Evolutionary conservation across 2,797 vertebrate genomes (phyloP).

Genomic region (Chiloscyllium punctatum): DNA sequence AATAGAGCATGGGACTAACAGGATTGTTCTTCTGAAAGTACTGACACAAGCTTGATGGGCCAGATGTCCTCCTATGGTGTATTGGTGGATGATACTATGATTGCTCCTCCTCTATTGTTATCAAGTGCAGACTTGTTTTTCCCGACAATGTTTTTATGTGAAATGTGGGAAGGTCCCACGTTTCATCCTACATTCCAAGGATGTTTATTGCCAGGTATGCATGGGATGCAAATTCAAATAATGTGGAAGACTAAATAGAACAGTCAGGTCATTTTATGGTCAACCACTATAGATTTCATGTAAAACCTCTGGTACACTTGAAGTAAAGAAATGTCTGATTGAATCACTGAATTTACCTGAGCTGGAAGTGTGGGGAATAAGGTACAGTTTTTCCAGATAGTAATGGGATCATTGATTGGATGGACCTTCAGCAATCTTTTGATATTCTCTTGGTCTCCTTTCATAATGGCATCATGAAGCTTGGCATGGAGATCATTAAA

Average conservation of each 20-base stretch:
- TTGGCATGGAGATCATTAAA: not conserved
- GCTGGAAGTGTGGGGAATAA: constrained; percentile 36
- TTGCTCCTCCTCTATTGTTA: not conserved
- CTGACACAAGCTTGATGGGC: no score
- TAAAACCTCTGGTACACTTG: not conserved
- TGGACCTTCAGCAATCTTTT: constrained; percentile 43
- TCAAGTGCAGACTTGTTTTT: not conserved
- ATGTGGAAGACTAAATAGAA: not conserved
- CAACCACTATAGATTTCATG: not conserved
- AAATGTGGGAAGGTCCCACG: not conserved
- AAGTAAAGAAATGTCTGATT: not conserved
- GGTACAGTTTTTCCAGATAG: constrained; percentile 39
- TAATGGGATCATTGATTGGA: constrained; percentile 44
- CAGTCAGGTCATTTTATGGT: not conserved
- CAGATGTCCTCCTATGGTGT: not conserved
- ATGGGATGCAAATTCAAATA: not conserved
- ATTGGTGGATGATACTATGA: not conserved
- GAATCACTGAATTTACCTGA: constrained; percentile 43
- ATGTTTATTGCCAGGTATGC: not conserved
- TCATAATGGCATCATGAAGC: constrained; percentile 46
- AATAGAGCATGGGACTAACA: no score
- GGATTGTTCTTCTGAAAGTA: not conserved
- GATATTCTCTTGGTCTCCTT: constrained; percentile 41
- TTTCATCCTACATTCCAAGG: not conserved
- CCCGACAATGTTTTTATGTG: not conserved